Evolutionary conservation across 1,140 invertebrate species (phyloP), one percentile per base, ranked within the genome.

Genomic region (Pantala flavescens): DNA sequence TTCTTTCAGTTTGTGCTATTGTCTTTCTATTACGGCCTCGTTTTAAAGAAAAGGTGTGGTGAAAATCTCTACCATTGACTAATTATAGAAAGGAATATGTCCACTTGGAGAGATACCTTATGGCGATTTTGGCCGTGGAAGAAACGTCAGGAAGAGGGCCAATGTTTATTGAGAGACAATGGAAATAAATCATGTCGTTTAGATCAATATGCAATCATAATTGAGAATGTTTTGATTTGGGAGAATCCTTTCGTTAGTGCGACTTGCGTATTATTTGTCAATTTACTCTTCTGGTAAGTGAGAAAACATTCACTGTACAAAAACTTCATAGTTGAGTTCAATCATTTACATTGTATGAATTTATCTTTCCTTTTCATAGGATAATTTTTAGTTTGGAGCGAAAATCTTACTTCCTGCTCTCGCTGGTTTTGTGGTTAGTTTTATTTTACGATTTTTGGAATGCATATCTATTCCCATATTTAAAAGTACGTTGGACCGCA

Each of bases 141-240:
- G 71, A 72, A 72, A 24, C 12, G 16, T 72, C 23, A 72, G 16
- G 28, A 10, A 24, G 71, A 42, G 12, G n/a, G n/a, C 12, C 71
- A 24, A 23, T 24, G 19, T 23, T 24, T 23, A 9, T 24, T 72
- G n/a, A 42, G 10, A 42, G 23, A 19, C 16, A 42, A 14, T 14
- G 71, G n/a, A 14, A 72, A 24, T 14, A 24, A 16, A 16, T 14
- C 71, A 23, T 23, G 16, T 72, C 71, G 71, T 21, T 76, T 74
- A 21, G 75, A 76, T 49, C 55, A 71, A 43, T 76, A 74, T 70
- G 70, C 71, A 16, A 49, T 43, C 23, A 43, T 49, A 55, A 71
- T 76, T 36, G 73, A 76, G 43, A 76, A 73, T 36, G 71, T 76
- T 43, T 63, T 76, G 19, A 36, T 76, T 3, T 76, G 75, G 75